A percentile compares a stretch with the other conserved stretches of the same genome.
These are phyloP conservation scores for Heliconius melpomene DNA, from an alignment of 1,140 invertebrate genomes.

Conservation along the genomic window DNA sequence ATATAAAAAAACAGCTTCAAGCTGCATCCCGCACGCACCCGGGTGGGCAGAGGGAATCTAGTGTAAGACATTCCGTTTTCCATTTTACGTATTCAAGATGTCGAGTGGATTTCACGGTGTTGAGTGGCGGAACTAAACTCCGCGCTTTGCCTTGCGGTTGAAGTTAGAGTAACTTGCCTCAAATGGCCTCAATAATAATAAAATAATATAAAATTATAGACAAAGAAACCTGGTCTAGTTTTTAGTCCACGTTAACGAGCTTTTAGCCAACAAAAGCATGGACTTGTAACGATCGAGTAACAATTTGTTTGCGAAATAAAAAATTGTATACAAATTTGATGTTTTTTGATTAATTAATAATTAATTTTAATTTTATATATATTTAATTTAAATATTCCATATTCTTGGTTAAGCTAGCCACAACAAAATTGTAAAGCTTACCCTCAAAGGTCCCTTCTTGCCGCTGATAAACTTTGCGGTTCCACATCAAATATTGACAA, in stretches of 20 bases:
- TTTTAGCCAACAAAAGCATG: not conserved
- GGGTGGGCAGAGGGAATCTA: too few species aligned
- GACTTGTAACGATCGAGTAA: not conserved
- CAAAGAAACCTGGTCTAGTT: not conserved
- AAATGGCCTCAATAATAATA: not conserved
- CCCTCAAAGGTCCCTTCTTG: slow-evolving; percentile 40
- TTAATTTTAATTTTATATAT: not conserved
- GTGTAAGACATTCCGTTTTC: too few species aligned
- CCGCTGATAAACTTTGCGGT: slow-evolving; percentile 43
- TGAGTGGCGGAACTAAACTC: too few species aligned
- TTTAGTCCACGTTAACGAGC: not conserved
- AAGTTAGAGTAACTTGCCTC: too few species aligned
- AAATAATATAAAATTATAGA: not conserved
- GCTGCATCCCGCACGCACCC: too few species aligned
- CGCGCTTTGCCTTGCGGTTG: too few species aligned
- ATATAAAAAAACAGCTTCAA: too few species aligned
- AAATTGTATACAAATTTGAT: not conserved
- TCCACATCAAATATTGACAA: slow-evolving; percentile 49
- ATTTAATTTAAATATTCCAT: slow-evolving; percentile 6
- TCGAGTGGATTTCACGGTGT: too few species aligned
- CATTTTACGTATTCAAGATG: too few species aligned
- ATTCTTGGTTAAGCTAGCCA: slow-evolving; percentile 4
- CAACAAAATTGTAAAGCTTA: slow-evolving; percentile 37
- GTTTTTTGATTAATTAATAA: not conserved
- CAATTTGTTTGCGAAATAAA: not conserved